Evolutionary conservation across 2,113 vertebrate genomes (phyloP), one percentile per base, ranked within the genome.

Genomic region (Orientallactaga bullata): DNA sequence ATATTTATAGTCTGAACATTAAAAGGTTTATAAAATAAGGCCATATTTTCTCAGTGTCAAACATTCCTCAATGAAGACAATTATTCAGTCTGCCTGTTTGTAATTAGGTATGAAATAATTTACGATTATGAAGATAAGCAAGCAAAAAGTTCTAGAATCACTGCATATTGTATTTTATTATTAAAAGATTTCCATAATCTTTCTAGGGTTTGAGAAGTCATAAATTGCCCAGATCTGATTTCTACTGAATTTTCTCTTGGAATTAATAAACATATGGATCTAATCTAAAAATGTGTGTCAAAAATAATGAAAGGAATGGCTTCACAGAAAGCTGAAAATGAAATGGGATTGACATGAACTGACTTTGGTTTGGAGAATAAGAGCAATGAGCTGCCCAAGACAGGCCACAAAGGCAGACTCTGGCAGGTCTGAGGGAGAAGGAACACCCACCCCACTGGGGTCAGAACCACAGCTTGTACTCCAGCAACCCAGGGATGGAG

Each of bases 1-100:
- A 97, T 98, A 98, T 98, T 98, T 98, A 98, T 98, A 94, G 96
- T 65, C 74, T 95, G 82, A 96, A 96, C 97, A 96, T 97, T 98
- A 97, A 97, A 97, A 98, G 96, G 95, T 98, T 98, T 98, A 97
- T 97, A 98, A 98, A 98, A 97, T 96, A 98, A 97, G 96, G 95
- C 97, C 95, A 82, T 98, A 98, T 97, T 98, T 98, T 96, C 94
- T 96, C 94, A 95, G 80, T 97, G 98, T 98, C 98, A 98, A 98
- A 96, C 94, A 95, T 86, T 84, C 95, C 85, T 97, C 97, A 97
- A 96, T 97, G 94, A 98, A 96, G 97, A 97, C 86, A 97, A 97
- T 97, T 98, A 97, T 96, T 98, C 97, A 98, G 97, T 97, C 95
- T 98, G 90, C 95, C 97, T 97, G 90, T 97, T 98, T 97, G 95